Percentiles rank a stretch among this genome's conserved stretches.
Conservation (phyloP, 2,797 vertebrate species). For the Florisuga fusca region DNA sequence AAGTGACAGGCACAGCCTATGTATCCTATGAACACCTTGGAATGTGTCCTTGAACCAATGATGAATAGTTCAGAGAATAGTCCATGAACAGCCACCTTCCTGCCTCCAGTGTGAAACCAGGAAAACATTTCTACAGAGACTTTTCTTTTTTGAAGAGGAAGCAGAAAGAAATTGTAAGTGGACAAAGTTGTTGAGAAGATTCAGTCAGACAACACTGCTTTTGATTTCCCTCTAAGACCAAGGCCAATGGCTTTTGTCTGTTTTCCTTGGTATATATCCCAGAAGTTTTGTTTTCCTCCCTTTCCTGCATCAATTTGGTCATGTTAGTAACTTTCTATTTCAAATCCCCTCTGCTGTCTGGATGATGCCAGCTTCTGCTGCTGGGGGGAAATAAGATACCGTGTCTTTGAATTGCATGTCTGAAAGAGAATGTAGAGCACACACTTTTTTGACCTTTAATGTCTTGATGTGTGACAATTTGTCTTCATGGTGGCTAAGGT, state of each 20-base stretch:
- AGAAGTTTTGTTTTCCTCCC: not conserved
- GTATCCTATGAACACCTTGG: not conserved
- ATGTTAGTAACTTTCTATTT: not conserved
- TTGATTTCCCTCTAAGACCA: not conserved
- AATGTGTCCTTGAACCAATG: not conserved
- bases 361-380: not conserved
- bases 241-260: not conserved
- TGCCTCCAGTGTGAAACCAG: not conserved
- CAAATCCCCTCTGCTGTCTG: not conserved
- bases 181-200: not conserved
- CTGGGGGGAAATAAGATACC: not conserved
- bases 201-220: not conserved
- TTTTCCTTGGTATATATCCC: not conserved
- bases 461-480: not conserved
- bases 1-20: not conserved
- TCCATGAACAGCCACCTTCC: not conserved
- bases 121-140: not conserved
- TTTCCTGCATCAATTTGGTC: not conserved
- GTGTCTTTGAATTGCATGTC: not conserved
- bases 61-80: conserved; percentile 4
- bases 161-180: not conserved
- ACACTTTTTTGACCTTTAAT: not conserved
- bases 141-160: rapidly evolving
- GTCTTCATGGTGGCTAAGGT: not conserved
- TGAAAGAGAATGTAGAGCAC: not conserved